phyloP scores from a whole-genome alignment of 37 sponge, comb jelly and placozoan genomes.

The Cliona cf. orientalis region DNA sequence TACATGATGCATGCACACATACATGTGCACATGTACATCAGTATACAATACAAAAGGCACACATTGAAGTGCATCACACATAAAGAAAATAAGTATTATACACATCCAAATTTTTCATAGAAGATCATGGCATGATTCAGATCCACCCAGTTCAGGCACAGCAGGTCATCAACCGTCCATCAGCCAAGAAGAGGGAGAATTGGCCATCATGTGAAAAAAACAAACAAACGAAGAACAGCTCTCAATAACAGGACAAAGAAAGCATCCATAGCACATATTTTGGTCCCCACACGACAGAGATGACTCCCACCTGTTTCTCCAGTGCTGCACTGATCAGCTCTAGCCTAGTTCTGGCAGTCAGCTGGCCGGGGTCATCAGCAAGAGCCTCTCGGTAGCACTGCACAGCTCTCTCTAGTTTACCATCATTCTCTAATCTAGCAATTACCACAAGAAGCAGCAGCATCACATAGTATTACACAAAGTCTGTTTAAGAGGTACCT shows the following conservation, averaged over 20 bases:
- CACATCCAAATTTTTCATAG: too few species aligned
- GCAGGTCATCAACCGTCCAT: not conserved
- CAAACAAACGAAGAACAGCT: not conserved
- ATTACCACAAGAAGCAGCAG: too few species aligned
- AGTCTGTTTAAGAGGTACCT: slow-evolving; percentile 21
- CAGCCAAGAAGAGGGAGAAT: not conserved
- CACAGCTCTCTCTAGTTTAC: slow-evolving; percentile 42
- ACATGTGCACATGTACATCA: too few species aligned
- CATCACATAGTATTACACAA: not conserved
- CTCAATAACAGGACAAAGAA: not conserved
- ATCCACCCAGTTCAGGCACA: not conserved
- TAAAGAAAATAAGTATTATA: too few species aligned
- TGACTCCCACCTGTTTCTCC: slow-evolving; percentile 59
- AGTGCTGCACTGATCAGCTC: slow-evolving; percentile 6
- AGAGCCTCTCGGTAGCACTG: slow-evolving; percentile 59
- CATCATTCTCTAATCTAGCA: slow-evolving; percentile 63
- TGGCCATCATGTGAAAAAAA: not conserved
- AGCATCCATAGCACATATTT: not conserved
- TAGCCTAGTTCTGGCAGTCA: slow-evolving; percentile 42
- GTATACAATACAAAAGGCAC: too few species aligned
- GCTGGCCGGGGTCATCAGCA: slow-evolving; percentile 44
- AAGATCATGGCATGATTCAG: too few species aligned
- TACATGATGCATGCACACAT: too few species aligned
- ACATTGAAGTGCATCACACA: too few species aligned
- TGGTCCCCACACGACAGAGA: not conserved